Evolutionary conservation across 2,888 invertebrate species (phyloP).

Genomic region (Seira sanloemensis): DNA sequence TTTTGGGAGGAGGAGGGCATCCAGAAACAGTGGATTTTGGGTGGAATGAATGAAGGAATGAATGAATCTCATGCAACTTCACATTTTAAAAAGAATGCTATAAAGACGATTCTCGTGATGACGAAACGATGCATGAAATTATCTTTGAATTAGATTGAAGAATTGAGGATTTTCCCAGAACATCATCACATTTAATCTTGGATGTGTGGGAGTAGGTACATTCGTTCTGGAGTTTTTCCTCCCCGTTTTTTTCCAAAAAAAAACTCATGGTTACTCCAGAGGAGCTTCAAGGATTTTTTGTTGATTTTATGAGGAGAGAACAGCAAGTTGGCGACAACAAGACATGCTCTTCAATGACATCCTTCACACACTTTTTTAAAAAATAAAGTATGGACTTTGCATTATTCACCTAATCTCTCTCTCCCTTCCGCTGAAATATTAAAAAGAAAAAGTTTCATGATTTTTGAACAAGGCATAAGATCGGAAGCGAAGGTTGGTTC

Average conservation of each 20-base stretch:
- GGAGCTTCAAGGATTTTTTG: not conserved
- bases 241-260: not conserved
- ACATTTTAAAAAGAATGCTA: constrained; percentile 19
- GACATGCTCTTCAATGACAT: not conserved
- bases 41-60: constrained; percentile 11
- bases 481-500: constrained; percentile 7
- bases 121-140: constrained; percentile 22
- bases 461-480: not conserved
- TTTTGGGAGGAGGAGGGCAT: not conserved
- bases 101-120: constrained; percentile 22
- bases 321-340: not conserved
- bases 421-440: not conserved
- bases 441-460: not conserved
- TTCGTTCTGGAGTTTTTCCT: not conserved
- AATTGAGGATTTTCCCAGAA: not conserved
- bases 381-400: not conserved
- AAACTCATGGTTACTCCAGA: not conserved
- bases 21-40: not conserved
- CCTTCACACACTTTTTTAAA: not conserved
- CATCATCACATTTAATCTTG: not conserved
- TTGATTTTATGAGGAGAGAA: not conserved
- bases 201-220: not conserved
- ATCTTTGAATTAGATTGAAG: not conserved
- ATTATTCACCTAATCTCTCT: not conserved
- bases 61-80: not conserved